Evolutionary conservation across 37 sponge, comb jelly and placozoan genomes (phyloP).

Genomic region (Mnemiopsis leidyi): DNA sequence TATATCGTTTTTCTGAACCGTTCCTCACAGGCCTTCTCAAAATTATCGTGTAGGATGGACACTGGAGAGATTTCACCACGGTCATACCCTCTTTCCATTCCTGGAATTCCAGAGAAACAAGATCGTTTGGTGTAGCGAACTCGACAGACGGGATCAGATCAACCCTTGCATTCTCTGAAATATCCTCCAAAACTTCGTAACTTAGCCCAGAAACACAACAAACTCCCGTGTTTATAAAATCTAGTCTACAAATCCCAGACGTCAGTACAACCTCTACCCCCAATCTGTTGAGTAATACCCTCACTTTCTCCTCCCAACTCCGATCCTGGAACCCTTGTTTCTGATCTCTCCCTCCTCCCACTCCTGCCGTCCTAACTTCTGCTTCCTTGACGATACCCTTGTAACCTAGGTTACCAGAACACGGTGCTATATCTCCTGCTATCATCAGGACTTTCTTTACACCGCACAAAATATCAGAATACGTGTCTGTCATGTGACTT

Average conservation of each 20-base stretch:
- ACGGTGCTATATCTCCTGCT: not conserved
- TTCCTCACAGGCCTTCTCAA: not conserved
- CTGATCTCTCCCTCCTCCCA: not conserved
- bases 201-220: not conserved
- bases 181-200: not conserved
- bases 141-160: not conserved
- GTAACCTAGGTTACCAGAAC: not conserved
- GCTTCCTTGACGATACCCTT: conserved; percentile 12
- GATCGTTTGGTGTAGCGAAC: conserved; percentile 3
- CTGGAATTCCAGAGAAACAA: not conserved
- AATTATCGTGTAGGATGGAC: not conserved
- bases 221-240: not conserved
- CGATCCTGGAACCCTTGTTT: no score
- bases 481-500: no score
- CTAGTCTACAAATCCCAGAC: not conserved
- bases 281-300: not conserved
- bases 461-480: not conserved
- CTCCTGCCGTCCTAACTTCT: not conserved
- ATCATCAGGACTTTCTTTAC: not conserved
- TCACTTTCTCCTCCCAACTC: not conserved
- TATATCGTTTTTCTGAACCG: not conserved
- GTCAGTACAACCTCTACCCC: not conserved
- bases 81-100: not conserved
- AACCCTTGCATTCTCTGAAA: not conserved
- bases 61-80: not conserved